phyloP scores from a whole-genome alignment of 2,888 invertebrate genomes.

The Erannis defoliaria region DNA sequence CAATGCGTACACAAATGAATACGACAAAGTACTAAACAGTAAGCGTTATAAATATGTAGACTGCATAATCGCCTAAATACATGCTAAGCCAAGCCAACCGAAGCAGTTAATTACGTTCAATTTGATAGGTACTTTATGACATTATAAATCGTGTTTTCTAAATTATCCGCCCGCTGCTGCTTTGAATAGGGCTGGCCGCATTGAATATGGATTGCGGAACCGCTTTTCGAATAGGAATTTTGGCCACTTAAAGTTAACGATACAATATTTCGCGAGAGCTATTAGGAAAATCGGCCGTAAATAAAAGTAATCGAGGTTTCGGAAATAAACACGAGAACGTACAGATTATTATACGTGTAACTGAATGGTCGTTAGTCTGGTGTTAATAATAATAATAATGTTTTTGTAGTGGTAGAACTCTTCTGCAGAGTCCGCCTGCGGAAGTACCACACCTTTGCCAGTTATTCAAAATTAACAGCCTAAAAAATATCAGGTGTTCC shows the following conservation, averaged over 20 bases:
- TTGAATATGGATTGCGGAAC: constrained; percentile 33
- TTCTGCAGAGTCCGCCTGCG: no score
- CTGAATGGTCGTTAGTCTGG: no score
- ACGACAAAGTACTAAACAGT: constrained; percentile 5
- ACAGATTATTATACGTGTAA: no score
- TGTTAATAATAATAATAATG: no score
- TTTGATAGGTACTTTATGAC: constrained; percentile 37
- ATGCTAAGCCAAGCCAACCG: constrained; percentile 11
- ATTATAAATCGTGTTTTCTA: constrained; percentile 33
- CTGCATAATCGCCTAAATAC: constrained; percentile 21
- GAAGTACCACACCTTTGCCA: no score
- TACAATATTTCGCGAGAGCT: constrained; percentile 11
- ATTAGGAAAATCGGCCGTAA: constrained; percentile 6
- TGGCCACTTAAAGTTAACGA: constrained; percentile 7
- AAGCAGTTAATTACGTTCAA: constrained; percentile 33
- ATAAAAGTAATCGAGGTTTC: not conserved
- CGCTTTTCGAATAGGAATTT: constrained; percentile 16
- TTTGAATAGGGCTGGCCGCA: constrained; percentile 26
- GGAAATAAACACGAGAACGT: not conserved
- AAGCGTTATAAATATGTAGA: not conserved
- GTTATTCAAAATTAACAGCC: no score
- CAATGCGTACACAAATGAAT: not conserved
- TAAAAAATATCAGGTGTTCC: no score
- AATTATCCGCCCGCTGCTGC: constrained; percentile 19
- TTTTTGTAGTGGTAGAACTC: no score